Conservation (phyloP, 1,140 invertebrate genomes). For the Pogonomyrmex barbatus region DNA sequence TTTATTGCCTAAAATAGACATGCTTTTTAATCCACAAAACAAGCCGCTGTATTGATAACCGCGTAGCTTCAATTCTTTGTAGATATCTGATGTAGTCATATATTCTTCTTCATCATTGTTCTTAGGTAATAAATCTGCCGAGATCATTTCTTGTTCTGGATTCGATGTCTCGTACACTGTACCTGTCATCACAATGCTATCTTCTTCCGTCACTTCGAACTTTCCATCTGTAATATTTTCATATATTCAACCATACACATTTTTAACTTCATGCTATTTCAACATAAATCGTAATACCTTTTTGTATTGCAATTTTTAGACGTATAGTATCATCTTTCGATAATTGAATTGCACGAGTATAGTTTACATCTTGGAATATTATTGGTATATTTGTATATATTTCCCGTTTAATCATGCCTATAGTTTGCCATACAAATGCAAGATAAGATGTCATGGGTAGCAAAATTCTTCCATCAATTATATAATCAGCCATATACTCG, state of each 20-base stretch:
- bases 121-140: constrained; percentile 6
- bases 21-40: constrained; percentile 89
- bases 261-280: neutral
- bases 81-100: constrained; percentile 91
- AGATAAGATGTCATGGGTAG: constrained; percentile 97
- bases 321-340: constrained; percentile 89
- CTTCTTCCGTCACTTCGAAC: constrained; percentile 90
- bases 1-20: constrained; percentile 84
- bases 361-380: constrained; percentile 94
- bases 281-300: constrained; percentile 81
- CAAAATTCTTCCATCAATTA: constrained; percentile 94
- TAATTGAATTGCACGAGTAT: constrained; percentile 94
- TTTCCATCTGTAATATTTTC: constrained; percentile 83
- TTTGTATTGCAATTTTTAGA: constrained; percentile 93
- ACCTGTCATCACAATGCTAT: constrained; percentile 92
- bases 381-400: constrained; percentile 91
- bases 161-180: constrained; percentile 87
- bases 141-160: constrained; percentile 82
- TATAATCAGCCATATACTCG: constrained; percentile 93
- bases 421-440: constrained; percentile 94
- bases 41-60: constrained; percentile 96
- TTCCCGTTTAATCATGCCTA: constrained; percentile 92
- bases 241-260: neutral
- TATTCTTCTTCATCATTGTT: constrained; percentile 72
- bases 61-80: constrained; percentile 95